Conservation (phyloP, 92 coral and sea anemone species). For the Montipora capitata region DNA sequence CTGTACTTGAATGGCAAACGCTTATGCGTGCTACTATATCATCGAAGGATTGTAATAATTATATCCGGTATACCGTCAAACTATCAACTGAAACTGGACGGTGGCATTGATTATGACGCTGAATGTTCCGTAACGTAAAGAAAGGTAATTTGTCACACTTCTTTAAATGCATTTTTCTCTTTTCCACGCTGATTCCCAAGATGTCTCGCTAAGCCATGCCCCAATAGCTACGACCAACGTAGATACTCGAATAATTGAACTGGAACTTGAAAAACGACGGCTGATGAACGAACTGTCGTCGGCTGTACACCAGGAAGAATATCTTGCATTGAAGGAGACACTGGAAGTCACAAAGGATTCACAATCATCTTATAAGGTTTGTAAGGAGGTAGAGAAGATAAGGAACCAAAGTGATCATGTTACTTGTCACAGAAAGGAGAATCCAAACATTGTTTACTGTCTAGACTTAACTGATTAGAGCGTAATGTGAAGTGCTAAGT, state of each 20-base stretch:
- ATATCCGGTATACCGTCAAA: too few relatives aligned
- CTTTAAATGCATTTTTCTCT: not conserved
- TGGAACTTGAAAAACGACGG: conserved; percentile 79
- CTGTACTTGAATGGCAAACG: too few relatives aligned
- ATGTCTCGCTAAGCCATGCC: conserved; percentile 15
- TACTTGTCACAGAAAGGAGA: too few relatives aligned
- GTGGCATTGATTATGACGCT: too few relatives aligned
- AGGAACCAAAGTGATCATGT: not conserved
- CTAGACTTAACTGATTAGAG: too few relatives aligned
- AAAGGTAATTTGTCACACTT: not conserved
- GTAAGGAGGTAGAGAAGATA: not conserved
- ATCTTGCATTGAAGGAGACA: conserved; percentile 69
- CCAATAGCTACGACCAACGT: conserved; percentile 47
- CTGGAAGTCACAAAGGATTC: conserved; percentile 73
- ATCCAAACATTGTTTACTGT: too few relatives aligned
- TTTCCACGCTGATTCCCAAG: conserved; percentile 2
- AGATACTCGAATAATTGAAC: conserved; percentile 82
- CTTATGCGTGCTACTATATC: too few relatives aligned
- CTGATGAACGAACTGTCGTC: conserved; percentile 67
- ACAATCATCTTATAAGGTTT: conserved; percentile 84
- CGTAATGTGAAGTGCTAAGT: too few relatives aligned
- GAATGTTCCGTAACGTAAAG: too few relatives aligned
- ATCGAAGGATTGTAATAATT: too few relatives aligned
- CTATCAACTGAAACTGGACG: too few relatives aligned
- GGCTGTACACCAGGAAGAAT: conserved; percentile 69